phyloP scores from a whole-genome alignment of 1,140 invertebrate species.

The Manduca sexta region DNA sequence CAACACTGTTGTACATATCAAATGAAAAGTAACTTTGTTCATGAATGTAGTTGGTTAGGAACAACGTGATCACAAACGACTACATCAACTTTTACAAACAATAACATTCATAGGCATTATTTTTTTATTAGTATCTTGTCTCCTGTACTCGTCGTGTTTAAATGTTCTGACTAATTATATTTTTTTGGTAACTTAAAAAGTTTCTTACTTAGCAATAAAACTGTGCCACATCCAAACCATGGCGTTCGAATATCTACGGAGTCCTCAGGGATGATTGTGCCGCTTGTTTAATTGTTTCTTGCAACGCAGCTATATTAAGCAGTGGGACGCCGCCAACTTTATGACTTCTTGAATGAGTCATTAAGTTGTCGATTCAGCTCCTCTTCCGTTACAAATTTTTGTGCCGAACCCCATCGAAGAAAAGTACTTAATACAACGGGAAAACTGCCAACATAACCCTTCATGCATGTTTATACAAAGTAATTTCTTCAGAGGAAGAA shows the following conservation, averaged over 20 bases:
- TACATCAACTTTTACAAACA: too few species aligned
- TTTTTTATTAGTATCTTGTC: too few species aligned
- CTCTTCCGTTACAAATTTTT: constrained; percentile 15
- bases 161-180: too few species aligned
- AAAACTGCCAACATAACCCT: background rate
- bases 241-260: constrained; percentile 7
- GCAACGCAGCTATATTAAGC: constrained; percentile 68
- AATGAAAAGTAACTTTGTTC: too few species aligned
- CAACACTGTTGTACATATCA: too few species aligned
- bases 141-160: too few species aligned
- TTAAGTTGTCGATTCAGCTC: constrained; percentile 67
- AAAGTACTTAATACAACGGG: background rate
- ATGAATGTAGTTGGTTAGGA: too few species aligned
- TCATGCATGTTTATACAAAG: background rate
- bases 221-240: constrained; percentile 32
- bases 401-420: background rate
- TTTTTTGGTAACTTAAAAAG: too few species aligned
- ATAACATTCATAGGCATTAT: too few species aligned
- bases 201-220: too few species aligned
- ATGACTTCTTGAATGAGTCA: constrained; percentile 67
- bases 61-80: too few species aligned
- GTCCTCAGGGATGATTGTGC: constrained; percentile 44
- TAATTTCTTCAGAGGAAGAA: constrained; percentile 5
- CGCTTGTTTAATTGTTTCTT: constrained; percentile 70
- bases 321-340: constrained; percentile 61